Evolutionary conservation across 2,888 invertebrate species (phyloP).

Genomic region (Plebejus anna): DNA sequence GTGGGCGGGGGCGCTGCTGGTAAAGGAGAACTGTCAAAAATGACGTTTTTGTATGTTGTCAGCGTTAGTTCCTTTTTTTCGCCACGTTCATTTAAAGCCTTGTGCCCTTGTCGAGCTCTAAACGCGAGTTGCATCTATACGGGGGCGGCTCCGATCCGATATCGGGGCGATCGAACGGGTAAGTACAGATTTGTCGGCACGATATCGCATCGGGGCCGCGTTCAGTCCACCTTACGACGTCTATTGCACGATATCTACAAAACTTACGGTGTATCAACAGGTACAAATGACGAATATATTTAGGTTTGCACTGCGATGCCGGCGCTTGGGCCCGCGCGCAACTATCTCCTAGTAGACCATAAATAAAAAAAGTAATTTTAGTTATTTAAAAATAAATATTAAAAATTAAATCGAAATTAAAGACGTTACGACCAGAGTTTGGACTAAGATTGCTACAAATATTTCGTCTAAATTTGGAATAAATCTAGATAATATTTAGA

Average conservation of each 20-base stretch:
- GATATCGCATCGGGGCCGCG: slow-evolving; percentile 29
- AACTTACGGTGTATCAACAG: slow-evolving; percentile 44
- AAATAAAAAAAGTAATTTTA: slow-evolving; percentile 6
- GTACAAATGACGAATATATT: slow-evolving; percentile 46
- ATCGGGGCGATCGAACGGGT: background rate
- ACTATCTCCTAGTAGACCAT: slow-evolving; percentile 4
- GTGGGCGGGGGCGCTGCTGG: too few species aligned
- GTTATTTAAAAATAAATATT: slow-evolving; percentile 20
- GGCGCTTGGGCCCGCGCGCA: background rate
- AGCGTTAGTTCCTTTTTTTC: too few species aligned
- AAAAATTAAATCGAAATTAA: background rate
- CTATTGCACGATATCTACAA: slow-evolving; percentile 44
- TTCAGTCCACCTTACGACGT: slow-evolving; percentile 33
- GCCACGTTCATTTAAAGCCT: too few species aligned
- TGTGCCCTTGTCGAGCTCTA: too few species aligned
- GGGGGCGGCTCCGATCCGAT: background rate
- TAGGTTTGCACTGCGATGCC: slow-evolving; percentile 12
- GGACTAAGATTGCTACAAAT: slow-evolving; percentile 23
- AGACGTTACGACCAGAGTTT: slow-evolving; percentile 24
- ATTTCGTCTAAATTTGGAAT: slow-evolving; percentile 19
- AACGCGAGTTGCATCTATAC: slow-evolving; percentile 16
- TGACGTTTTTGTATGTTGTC: too few species aligned
- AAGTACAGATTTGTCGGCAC: background rate
- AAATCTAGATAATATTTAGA: slow-evolving; percentile 17
- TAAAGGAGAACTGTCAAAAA: too few species aligned